A percentile compares a stretch with the other conserved stretches of the same genome.
Conservation (phyloP, 2,888 invertebrate genomes). For the Caradrina clavipalpis region DNA sequence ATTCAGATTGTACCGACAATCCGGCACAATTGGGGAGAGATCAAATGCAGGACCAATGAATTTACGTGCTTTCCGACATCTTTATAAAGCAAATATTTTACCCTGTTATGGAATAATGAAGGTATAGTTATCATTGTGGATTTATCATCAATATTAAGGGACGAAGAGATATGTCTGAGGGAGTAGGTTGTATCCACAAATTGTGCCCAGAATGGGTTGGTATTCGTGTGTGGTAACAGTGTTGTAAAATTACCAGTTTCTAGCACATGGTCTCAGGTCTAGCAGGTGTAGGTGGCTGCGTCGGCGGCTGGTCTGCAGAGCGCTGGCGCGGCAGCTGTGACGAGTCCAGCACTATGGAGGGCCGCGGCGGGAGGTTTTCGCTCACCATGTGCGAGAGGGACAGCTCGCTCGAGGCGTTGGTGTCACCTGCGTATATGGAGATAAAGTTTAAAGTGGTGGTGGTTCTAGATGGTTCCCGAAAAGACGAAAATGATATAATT, state of each 20-base stretch:
- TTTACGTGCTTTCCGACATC: no score
- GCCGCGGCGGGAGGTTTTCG: constrained; percentile 87
- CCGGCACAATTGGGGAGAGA: no score
- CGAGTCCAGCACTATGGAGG: constrained; percentile 88
- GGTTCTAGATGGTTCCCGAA: no score
- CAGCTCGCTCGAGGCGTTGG: constrained; percentile 88
- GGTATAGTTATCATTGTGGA: no score
- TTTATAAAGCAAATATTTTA: no score
- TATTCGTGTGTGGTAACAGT: background rate
- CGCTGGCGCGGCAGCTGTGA: constrained; percentile 88
- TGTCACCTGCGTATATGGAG: constrained; percentile 78
- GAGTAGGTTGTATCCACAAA: no score
- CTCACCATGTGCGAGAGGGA: constrained; percentile 89
- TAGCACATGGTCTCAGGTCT: constrained; percentile 89
- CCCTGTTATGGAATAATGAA: no score
- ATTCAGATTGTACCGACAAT: no score
- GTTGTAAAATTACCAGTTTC: constrained; percentile 18
- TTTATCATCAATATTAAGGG: background rate
- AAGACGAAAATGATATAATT: no score
- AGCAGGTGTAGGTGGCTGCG: constrained; percentile 80
- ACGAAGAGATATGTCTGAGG: background rate
- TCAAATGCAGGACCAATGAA: no score
- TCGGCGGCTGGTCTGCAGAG: constrained; percentile 81
- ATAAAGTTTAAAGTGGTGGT: background rate
- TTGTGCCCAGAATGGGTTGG: no score